Evolutionary conservation across 2,888 invertebrate species (phyloP), one percentile per base, ranked within the genome.

Genomic region (Hetaerina titia): DNA sequence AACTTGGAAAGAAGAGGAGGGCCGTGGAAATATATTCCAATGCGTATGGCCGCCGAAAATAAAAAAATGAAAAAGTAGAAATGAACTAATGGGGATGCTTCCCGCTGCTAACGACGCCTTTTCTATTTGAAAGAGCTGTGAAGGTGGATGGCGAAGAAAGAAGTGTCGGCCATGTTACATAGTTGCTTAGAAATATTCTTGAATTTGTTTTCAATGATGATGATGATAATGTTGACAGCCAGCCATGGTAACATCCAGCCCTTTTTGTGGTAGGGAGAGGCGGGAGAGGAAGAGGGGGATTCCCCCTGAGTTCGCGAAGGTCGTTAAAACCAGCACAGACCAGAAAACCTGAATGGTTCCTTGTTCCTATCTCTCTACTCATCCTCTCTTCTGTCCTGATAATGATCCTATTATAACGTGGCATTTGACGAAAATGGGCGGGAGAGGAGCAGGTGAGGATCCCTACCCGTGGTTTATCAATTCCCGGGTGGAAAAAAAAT

Each of bases 271-370:
- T 22, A 8, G 81, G 25, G 13, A 11, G 15, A 31, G 81, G 6
- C n/a, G 22, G 9, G n/a, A 69, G 69, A 31, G 31, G 15, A 31
- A 25, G 13, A 11, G 45, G 45, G 45, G 45, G 45, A 45, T 45
- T 31, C 7, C 25, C 25, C 25, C 31, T n/a, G 31, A 81, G 15
- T 81, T 81, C 31, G 9, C 25, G 19, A 13, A 31, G 25, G 81
- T 81, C 81, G 81, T 81, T 81, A 81, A 31, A 81, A 81, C 25
- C 81, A 81, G 81, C 81, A 81, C 81, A 81, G 81, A 31, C 25
- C 25, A 81, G 81, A 81, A 31, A 81, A 81, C 31, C 31, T 31
- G 25, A 81, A 81, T 31, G 81, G 22, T 31, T 81, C 25, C 81
- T 81, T 81, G 81, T 81, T 81, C 81, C 81, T 45, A 45, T 45